Evolutionary conservation across 2,888 invertebrate species (phyloP).

Genomic region (Agrotis clavis): DNA sequence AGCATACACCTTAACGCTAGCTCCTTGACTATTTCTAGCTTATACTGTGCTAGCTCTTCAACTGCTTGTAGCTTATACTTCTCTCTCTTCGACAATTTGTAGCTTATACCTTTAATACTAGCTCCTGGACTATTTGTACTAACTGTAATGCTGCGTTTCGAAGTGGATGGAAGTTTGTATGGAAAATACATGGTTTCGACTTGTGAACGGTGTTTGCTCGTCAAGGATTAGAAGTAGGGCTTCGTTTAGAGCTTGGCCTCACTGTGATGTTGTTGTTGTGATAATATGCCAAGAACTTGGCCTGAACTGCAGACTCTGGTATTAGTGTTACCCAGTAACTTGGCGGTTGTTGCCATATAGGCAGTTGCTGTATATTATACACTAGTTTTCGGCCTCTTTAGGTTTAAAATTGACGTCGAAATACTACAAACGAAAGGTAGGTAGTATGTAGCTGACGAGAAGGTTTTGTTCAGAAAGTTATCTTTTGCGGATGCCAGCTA

Average conservation of each 20-base stretch:
- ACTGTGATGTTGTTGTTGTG: not conserved
- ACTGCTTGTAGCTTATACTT: slow-evolving; percentile 57
- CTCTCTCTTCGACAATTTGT: slow-evolving; percentile 36
- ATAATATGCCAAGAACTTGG: not conserved
- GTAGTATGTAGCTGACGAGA: no score
- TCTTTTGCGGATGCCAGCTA: no score
- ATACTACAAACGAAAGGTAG: no score
- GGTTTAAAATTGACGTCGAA: no score
- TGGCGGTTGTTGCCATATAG: no score
- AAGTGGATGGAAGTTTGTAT: slow-evolving; percentile 14
- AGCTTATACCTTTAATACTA: slow-evolving; percentile 28
- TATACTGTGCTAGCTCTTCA: no score
- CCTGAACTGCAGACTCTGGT: not conserved
- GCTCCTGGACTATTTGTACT: slow-evolving; percentile 34
- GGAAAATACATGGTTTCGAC: not conserved
- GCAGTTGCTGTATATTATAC: no score
- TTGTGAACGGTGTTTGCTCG: no score
- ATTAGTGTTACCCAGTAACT: no score
- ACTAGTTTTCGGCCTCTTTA: no score
- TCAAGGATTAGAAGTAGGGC: not conserved
- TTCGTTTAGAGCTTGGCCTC: not conserved
- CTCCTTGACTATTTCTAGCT: not conserved
- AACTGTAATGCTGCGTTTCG: slow-evolving; percentile 14
- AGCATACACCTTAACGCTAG: not conserved
- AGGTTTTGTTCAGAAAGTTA: no score